Evolutionary conservation across 2,888 invertebrate genomes (phyloP).

Genomic region (Drosophila dives): DNA sequence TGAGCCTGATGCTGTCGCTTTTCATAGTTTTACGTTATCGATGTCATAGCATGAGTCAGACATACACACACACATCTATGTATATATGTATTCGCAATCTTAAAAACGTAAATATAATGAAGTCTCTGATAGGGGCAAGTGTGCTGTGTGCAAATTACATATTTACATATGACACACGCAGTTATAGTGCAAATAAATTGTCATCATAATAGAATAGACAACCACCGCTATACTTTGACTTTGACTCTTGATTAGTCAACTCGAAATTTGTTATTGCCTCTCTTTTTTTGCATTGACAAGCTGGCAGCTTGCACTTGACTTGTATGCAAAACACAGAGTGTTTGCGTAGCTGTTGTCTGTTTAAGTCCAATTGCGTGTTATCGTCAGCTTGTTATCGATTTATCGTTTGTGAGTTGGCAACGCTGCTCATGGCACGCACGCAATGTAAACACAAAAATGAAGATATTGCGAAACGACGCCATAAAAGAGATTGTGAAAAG

Average conservation of each 20-base stretch:
- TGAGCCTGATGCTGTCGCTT: slow-evolving; percentile 1
- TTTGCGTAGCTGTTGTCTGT: neutral
- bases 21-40: slow-evolving; percentile 15
- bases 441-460: slow-evolving; percentile 41
- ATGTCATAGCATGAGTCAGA: slow-evolving; percentile 38
- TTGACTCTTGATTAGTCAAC: slow-evolving; percentile 10
- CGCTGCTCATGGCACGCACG: slow-evolving; percentile 22
- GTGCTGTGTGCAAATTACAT: slow-evolving; percentile 28
- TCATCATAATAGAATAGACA: slow-evolving; percentile 23
- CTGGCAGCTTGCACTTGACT: slow-evolving; percentile 12
- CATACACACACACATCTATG: neutral
- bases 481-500: slow-evolving; percentile 43
- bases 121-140: slow-evolving; percentile 29
- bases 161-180: slow-evolving; percentile 41
- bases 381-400: slow-evolving; percentile 41
- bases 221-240: slow-evolving; percentile 23
- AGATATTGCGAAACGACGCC: slow-evolving; percentile 40
- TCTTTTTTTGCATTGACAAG: slow-evolving; percentile 11
- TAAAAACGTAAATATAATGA: slow-evolving; percentile 25
- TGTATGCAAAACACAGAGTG: slow-evolving; percentile 3
- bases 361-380: slow-evolving; percentile 28
- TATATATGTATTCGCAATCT: slow-evolving; percentile 1
- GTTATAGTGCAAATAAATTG: slow-evolving; percentile 14
- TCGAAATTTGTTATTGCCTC: slow-evolving; percentile 2
- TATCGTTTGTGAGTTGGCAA: slow-evolving; percentile 29